Evolutionary conservation across 2,888 invertebrate species (phyloP).

Genomic region (Nymphalis urticae): DNA sequence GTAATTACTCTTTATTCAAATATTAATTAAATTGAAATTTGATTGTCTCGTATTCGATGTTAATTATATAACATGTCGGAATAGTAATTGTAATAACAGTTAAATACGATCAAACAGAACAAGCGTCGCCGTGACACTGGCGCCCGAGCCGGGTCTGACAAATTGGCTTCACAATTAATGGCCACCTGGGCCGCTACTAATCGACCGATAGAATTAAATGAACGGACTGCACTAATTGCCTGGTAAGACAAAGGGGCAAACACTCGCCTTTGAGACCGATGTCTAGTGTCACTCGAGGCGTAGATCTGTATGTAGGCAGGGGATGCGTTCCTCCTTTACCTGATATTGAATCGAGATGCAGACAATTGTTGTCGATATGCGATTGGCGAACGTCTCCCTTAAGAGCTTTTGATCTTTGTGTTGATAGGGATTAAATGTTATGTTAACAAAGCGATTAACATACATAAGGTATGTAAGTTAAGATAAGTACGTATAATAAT

Average conservation of each 20-base stretch:
- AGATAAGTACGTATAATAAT: background rate
- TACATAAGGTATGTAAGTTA: background rate
- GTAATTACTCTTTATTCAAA: conserved; percentile 1
- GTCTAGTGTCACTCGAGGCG: conserved; percentile 78
- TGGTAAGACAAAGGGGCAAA: conserved; percentile 81
- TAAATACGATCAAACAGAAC: conserved; percentile 27
- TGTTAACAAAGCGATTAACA: conserved; percentile 1
- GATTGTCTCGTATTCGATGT: conserved; percentile 10
- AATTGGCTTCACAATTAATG: conserved; percentile 78
- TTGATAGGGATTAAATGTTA: conserved; percentile 16
- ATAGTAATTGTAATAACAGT: conserved; percentile 14
- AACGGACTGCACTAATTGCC: conserved; percentile 80
- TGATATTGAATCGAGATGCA: conserved; percentile 49
- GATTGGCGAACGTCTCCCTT: conserved; percentile 31
- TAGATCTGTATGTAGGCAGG: conserved; percentile 58
- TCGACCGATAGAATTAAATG: conserved; percentile 82
- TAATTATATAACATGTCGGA: conserved; percentile 13
- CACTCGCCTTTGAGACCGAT: conserved; percentile 75
- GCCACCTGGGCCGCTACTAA: conserved; percentile 74
- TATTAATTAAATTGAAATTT: conserved; percentile 11
- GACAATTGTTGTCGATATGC: conserved; percentile 38
- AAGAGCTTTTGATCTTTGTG: conserved; percentile 27
- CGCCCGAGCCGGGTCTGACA: conserved; percentile 62
- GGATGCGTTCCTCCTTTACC: conserved; percentile 47
- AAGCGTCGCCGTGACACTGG: conserved; percentile 36